Percentiles rank a stretch among this genome's conserved stretches.
Evolutionary conservation across 2,888 invertebrate species (phyloP).

Genomic region (Leucophora obtusa): DNA sequence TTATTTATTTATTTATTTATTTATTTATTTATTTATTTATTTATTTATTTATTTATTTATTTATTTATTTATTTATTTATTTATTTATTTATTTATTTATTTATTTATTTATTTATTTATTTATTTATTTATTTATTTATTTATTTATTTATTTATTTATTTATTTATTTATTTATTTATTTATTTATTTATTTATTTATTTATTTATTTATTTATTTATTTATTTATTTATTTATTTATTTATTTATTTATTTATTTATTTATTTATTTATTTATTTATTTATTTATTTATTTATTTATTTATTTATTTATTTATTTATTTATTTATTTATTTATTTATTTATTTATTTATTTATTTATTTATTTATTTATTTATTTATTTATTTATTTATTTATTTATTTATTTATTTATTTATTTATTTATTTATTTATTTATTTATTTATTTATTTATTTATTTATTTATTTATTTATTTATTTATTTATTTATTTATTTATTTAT

Average conservation of each 20-base stretch:
- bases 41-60: too few species aligned
- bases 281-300: not conserved
- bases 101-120: too few species aligned
- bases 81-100: too few species aligned
- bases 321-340: not conserved
- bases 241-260: not conserved
- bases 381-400: not conserved
- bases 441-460: not conserved
- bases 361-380: not conserved
- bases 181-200: too few species aligned
- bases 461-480: not conserved
- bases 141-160: too few species aligned
- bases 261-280: not conserved
- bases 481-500: not conserved
- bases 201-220: not conserved
- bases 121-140: too few species aligned
- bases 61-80: too few species aligned
- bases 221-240: not conserved
- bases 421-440: not conserved
- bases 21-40: too few species aligned
- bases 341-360: not conserved
- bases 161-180: too few species aligned
- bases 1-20: too few species aligned
- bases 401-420: not conserved
- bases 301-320: not conserved